phyloP scores from a whole-genome alignment of 2,113 vertebrate genomes.

The Campylomormyrus tamandua region DNA sequence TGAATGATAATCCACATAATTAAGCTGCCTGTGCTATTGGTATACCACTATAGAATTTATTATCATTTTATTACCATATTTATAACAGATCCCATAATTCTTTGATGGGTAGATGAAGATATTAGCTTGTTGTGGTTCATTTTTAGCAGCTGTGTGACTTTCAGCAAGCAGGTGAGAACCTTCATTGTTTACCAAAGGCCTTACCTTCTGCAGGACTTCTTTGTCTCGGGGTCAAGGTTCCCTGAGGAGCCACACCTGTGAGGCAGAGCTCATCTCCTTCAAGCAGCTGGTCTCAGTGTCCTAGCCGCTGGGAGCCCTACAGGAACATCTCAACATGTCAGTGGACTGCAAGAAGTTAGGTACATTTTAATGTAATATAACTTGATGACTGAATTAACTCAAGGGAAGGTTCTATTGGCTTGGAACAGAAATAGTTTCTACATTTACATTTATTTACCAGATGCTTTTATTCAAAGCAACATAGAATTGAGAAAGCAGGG shows the following conservation, averaged over 20 bases:
- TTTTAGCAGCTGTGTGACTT: neutral
- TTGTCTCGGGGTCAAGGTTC: neutral
- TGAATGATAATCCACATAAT: neutral
- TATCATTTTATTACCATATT: neutral
- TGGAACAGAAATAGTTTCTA: neutral
- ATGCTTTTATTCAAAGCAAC: neutral
- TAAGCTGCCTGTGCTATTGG: neutral
- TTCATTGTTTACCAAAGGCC: neutral
- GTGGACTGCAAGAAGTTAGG: neutral
- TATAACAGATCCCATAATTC: neutral
- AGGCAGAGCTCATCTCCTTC: neutral
- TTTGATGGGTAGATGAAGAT: neutral
- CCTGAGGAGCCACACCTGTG: neutral
- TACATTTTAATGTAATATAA: neutral
- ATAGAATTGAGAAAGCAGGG: neutral
- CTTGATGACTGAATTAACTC: neutral
- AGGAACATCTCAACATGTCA: neutral
- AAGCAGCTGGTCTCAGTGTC: neutral
- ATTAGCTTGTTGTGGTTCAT: neutral
- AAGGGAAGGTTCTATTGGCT: neutral
- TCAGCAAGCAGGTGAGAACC: neutral
- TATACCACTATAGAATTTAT: neutral
- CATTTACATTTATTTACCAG: neutral
- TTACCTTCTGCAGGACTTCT: neutral
- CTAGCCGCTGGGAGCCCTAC: neutral